These are phyloP conservation scores for Himantopus leucocephalus DNA, from an alignment of 2,113 vertebrate genomes.

Conservation along the genomic window DNA sequence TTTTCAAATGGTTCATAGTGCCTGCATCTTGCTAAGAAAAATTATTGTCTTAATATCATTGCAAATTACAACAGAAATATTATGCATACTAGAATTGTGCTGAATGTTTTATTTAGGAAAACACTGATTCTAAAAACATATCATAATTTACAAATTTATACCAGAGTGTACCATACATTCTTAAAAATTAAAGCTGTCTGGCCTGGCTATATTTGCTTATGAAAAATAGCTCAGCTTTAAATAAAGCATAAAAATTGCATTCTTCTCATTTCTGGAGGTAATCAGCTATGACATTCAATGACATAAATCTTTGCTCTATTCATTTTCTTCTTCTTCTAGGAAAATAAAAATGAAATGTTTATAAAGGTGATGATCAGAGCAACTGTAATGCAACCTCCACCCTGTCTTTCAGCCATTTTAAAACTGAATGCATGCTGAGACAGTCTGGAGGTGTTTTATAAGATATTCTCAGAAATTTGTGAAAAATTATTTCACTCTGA, in stretches of 20 bases:
- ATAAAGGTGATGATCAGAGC: slow-evolving; percentile 42
- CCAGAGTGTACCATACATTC: slow-evolving; percentile 20
- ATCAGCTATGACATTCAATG: slow-evolving; percentile 74
- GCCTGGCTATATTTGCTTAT: slow-evolving; percentile 46
- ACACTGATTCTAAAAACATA: slow-evolving; percentile 44
- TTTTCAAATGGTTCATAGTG: slow-evolving; percentile 1
- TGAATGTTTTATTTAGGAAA: slow-evolving; percentile 59
- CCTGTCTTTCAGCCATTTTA: slow-evolving; percentile 5
- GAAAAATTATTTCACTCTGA: background rate
- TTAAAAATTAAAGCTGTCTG: slow-evolving; percentile 73
- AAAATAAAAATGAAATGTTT: slow-evolving; percentile 68
- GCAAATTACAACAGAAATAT: slow-evolving; percentile 46
- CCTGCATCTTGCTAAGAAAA: slow-evolving; percentile 22
- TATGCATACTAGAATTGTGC: background rate
- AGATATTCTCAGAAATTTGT: background rate
- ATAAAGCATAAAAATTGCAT: slow-evolving; percentile 77
- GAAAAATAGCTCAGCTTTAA: slow-evolving; percentile 74
- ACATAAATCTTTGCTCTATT: slow-evolving; percentile 74
- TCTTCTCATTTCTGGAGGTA: slow-evolving; percentile 73
- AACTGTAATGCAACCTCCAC: background rate
- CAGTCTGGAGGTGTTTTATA: background rate
- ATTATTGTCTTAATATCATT: slow-evolving; percentile 28
- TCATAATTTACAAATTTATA: slow-evolving; percentile 60
- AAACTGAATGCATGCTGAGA: background rate
- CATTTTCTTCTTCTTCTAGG: slow-evolving; percentile 57